Evolutionary conservation across 2,797 vertebrate genomes (phyloP), one percentile per base, ranked within the genome.

Genomic region (Neosalanx taihuensis): DNA sequence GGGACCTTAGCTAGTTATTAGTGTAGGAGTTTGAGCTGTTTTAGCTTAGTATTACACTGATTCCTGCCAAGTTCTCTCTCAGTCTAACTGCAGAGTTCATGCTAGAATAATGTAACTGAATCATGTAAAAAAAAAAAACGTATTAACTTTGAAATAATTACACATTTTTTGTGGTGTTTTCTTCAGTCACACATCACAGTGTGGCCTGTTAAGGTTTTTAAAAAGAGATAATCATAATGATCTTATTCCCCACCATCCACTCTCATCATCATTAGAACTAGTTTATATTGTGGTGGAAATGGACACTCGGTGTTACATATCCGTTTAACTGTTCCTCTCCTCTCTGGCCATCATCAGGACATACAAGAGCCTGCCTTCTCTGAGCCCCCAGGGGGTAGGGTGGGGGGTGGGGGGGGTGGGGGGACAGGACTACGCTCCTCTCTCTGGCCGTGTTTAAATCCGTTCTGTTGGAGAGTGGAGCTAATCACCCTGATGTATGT

Each of bases 281-380:
- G 37, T 15, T 51, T 12, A 56, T 53, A 26, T 7, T 57, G 6
- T 17, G 9, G 51, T 33, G 66, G 66, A 67, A 57, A 56, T 18
- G 18, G 49, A 49, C 66, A 56, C 65, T 67, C 61, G 66, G 26
- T 62, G 53, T 66, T 63, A 64, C 70, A 37, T 63, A 41, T 64
- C 66, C 26, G 7, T 20, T 58, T 62, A 59, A 74, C 46, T 35
- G 67, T 33, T 20, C 49, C 31, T 74, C 33, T 64, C 46, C n/a
- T 30, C 29, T 15, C 17, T 20, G 17, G 10, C 17, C 66, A 31
- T 65, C 57, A 70, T 60, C 17, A 41, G 51, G 30, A 35, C 29
- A n/a, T 23, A 62, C 23, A 61, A 61, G 67, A 70, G 33, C 62
- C 62, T 57, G 56, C 65, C 51, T 68, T 64, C 59, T 68, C 65